These are phyloP conservation scores for Drosophila eohydei DNA, from an alignment of 2,888 invertebrate genomes.

Conservation along the genomic window DNA sequence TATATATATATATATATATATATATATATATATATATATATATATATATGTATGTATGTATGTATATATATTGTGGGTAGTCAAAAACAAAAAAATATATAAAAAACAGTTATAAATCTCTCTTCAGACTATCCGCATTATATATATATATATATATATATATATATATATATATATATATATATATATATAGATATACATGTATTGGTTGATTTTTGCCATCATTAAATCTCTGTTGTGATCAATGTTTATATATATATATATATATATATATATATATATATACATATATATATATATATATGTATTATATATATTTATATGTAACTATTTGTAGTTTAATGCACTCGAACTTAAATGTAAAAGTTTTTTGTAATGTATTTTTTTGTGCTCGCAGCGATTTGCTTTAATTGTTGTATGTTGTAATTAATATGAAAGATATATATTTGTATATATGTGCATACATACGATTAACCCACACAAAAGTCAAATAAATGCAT, in stretches of 20 bases:
- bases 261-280: constrained; percentile 20
- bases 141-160: neutral
- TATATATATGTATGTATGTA: neutral
- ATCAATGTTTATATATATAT: constrained; percentile 41
- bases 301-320: constrained; percentile 12
- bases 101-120: neutral
- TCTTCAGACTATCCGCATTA: neutral
- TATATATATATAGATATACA: neutral
- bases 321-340: constrained; percentile 6
- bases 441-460: constrained; percentile 38
- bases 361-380: constrained; percentile 21
- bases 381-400: constrained; percentile 51
- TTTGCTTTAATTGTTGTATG: constrained; percentile 57
- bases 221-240: constrained; percentile 37
- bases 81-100: neutral
- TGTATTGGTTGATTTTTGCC: constrained; percentile 1
- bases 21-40: neutral
- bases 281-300: constrained; percentile 21
- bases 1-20: constrained; percentile 2
- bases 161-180: neutral
- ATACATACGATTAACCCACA: constrained; percentile 6
- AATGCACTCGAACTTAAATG: constrained; percentile 2
- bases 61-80: neutral
- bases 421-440: constrained; percentile 54
- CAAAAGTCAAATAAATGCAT: constrained; percentile 39